phyloP scores from a whole-genome alignment of 2,113 vertebrate species.

The Brachypodius melanocephalos region DNA sequence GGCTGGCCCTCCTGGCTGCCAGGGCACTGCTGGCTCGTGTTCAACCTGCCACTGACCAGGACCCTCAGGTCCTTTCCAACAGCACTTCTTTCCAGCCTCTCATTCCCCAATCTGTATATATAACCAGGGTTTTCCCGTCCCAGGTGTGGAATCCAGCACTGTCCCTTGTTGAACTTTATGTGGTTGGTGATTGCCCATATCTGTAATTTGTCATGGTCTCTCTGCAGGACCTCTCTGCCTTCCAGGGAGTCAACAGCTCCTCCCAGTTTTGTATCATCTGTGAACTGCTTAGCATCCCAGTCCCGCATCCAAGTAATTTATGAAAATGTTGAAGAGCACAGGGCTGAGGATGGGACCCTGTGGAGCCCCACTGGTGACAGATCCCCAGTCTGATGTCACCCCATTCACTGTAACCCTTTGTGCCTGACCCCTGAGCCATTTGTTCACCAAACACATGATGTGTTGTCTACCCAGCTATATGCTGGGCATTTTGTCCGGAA shows the following conservation, averaged over 20 bases:
- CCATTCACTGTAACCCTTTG: not conserved
- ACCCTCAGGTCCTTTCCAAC: not conserved
- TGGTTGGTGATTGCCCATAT: not conserved
- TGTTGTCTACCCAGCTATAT: not conserved
- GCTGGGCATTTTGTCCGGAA: not conserved
- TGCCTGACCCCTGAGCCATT: accelerated
- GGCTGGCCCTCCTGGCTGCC: accelerated
- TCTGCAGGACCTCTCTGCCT: not conserved
- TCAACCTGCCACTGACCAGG: accelerated
- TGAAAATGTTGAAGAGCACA: not conserved
- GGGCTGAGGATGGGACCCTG: not conserved
- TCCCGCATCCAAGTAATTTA: not conserved
- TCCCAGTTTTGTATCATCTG: not conserved
- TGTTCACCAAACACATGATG: not conserved
- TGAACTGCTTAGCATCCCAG: not conserved
- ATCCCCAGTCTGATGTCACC: not conserved
- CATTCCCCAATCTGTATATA: accelerated
- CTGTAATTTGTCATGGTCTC: accelerated
- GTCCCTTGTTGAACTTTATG: accelerated
- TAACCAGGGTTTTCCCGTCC: not conserved
- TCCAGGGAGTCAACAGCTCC: accelerated
- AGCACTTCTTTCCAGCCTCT: not conserved
- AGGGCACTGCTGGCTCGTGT: not conserved
- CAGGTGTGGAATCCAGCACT: not conserved
- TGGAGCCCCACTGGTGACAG: not conserved